A percentile compares a stretch with the other conserved stretches of the same genome.
Evolutionary conservation across 2,797 vertebrate species (phyloP).

Genomic region (Microchirus variegatus): DNA sequence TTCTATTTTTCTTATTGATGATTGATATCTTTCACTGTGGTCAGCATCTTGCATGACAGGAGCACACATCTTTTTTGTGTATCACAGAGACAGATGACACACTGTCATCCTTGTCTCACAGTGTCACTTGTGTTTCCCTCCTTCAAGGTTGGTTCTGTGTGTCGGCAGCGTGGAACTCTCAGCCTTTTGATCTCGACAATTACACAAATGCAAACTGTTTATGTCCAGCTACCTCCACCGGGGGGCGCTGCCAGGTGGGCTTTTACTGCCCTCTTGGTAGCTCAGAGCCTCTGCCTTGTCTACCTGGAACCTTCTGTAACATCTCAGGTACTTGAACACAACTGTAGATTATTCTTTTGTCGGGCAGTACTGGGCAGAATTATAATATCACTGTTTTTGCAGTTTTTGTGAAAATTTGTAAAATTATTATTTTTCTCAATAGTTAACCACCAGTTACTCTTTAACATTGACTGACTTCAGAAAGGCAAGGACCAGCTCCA

Average conservation of each 20-base stretch:
- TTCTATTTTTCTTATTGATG: constrained; percentile 18
- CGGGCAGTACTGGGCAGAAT: too few relatives aligned
- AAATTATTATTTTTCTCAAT: too few relatives aligned
- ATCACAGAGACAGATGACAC: constrained; percentile 1
- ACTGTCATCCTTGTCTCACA: neutral
- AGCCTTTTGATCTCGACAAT: constrained; percentile 95
- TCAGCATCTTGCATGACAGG: constrained; percentile 1
- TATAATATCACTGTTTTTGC: too few relatives aligned
- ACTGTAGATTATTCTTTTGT: too few relatives aligned
- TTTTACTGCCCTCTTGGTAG: constrained; percentile 89
- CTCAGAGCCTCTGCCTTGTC: constrained; percentile 86
- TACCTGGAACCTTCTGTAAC: constrained; percentile 88
- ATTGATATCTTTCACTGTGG: constrained; percentile 34
- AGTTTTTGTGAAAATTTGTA: too few relatives aligned
- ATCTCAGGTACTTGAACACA: constrained; percentile 79
- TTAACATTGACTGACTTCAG: too few relatives aligned
- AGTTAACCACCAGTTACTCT: too few relatives aligned
- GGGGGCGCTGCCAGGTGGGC: constrained; percentile 88
- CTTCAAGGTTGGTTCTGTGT: constrained; percentile 93
- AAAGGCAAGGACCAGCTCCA: too few relatives aligned
- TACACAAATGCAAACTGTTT: constrained; percentile 94
- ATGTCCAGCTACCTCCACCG: constrained; percentile 92
- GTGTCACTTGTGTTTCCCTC: neutral
- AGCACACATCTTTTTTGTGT: constrained; percentile 12
- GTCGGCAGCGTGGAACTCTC: constrained; percentile 91